Conservation (phyloP, 2,797 vertebrate species). For the Crypturellus tataupa region DNA sequence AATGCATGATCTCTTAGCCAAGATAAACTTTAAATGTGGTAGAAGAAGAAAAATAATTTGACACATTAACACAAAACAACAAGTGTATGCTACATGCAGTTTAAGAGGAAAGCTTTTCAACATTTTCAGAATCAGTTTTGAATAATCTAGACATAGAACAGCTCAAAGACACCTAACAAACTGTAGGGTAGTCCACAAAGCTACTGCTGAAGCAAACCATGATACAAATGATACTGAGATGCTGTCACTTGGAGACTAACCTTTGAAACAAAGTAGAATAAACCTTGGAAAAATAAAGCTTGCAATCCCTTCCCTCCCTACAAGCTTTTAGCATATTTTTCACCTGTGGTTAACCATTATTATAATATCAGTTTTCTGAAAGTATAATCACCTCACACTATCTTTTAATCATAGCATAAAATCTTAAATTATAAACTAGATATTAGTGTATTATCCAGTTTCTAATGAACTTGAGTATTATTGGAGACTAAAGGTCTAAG, state of each 20-base stretch:
- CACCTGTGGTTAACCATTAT: fast-evolving
- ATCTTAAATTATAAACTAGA: background rate
- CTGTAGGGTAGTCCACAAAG: background rate
- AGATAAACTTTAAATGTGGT: background rate
- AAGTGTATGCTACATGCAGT: background rate
- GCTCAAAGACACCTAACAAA: background rate
- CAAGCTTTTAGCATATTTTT: background rate
- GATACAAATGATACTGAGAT: background rate
- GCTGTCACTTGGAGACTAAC: no score
- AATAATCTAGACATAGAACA: background rate
- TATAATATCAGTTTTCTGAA: background rate
- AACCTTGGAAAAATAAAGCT: no score
- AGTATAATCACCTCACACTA: background rate
- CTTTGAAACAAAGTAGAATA: background rate
- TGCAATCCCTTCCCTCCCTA: background rate
- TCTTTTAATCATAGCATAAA: background rate
- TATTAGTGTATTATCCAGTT: background rate
- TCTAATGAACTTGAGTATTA: background rate
- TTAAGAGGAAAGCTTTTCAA: background rate
- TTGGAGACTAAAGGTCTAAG: background rate
- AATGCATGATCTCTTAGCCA: background rate
- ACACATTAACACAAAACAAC: background rate
- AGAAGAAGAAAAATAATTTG: background rate
- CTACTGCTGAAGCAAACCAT: background rate
- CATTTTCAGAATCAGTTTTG: background rate